phyloP scores from a whole-genome alignment of 2,113 vertebrate genomes.

The Zosterops japonicus region DNA sequence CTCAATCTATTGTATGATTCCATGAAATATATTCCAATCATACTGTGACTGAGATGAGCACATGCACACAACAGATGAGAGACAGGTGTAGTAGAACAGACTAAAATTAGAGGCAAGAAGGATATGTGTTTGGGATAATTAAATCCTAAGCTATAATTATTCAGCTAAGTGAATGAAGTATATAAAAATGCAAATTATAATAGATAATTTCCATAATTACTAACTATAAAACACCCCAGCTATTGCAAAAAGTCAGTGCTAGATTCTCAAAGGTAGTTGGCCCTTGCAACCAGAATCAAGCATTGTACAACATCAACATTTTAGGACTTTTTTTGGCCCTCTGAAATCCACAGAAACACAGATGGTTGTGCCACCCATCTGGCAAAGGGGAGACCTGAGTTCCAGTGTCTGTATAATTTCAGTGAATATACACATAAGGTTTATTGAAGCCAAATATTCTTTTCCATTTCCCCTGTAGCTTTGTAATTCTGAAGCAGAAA shows the following conservation, averaged over 20 bases:
- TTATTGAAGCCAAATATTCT: conserved; percentile 18
- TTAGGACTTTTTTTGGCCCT: neutral
- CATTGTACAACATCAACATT: neutral
- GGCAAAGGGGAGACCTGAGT: neutral
- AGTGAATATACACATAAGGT: neutral
- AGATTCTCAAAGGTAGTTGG: neutral
- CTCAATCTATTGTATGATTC: neutral
- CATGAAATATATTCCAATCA: neutral
- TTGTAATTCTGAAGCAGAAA: neutral
- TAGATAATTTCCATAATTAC: conserved; percentile 47
- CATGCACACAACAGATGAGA: neutral
- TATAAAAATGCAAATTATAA: conserved; percentile 54
- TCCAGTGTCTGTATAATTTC: neutral
- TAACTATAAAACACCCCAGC: conserved; percentile 20
- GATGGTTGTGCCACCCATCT: conserved; percentile 1
- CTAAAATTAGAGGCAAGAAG: conserved; percentile 30
- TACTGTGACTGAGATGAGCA: neutral
- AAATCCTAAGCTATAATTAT: conserved; percentile 38
- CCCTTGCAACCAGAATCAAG: neutral
- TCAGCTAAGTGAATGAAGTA: conserved; percentile 29
- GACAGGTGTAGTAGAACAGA: conserved; percentile 30
- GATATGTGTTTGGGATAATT: conserved; percentile 25
- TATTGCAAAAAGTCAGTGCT: conserved; percentile 4
- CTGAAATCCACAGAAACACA: conserved; percentile 7
- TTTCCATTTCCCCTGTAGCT: neutral